Evolutionary conservation across 2,888 invertebrate genomes (phyloP), one percentile per base, ranked within the genome.

Genomic region (Bombylius discolor): DNA sequence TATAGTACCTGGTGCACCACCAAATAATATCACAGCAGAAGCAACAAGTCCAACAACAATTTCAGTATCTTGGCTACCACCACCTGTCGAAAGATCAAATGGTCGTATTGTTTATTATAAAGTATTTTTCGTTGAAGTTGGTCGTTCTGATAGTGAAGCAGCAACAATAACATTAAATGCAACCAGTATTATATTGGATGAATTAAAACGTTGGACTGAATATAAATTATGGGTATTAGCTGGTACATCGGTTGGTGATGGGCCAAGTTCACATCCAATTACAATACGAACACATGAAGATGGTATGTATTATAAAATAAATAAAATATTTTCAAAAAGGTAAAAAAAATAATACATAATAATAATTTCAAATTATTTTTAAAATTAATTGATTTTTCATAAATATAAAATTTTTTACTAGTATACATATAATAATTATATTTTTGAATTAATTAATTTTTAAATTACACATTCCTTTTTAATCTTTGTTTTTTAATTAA

Each of bases 141-240:
- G 87, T 65, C 79, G 84, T 68, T 86, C 87, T 61, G 90, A 91
- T 76, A 86, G 87, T 62, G 90, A 92, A 72, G 90, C 91, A 53
- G 82, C 83, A 58, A 82, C 86, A 69, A 83, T 85, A 75, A 88
- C 81, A 71, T 81, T 88, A 70, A 89, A 88, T 77, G 81, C 81
- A 70, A 89, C 89, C 59, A 79, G 81, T 69, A 86, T 89, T 77
- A 78, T 86, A 62, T 80, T 96, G 77, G 89, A 91, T 72, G 91
- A 92, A 76, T 83, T 97, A 69, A 87, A 88, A 73, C 87, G 89
- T 61, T 97, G 93, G 93, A 95, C 95, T 59, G 87, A 91, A 75
- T 98, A 98, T 81, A 86, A 92, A 75, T 87, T 98, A 69, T 94
- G 94, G 93, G 90, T 97, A 69, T 80, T 93, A 66, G 97, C 97